Conservation (phyloP, 2,113 vertebrate species). For the Danio rerio region DNA sequence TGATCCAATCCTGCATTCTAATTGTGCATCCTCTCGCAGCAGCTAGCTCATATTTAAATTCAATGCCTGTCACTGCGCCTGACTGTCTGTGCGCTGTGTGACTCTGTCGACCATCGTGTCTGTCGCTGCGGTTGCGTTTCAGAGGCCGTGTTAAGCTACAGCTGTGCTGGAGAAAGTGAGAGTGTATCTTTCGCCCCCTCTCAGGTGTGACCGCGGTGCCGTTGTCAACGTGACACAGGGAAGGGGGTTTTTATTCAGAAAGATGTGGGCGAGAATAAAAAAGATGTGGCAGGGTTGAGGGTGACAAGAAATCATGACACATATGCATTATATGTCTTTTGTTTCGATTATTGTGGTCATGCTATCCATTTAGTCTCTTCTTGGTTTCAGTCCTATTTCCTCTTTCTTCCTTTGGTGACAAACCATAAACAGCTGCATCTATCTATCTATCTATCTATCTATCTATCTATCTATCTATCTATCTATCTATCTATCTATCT, state of each 20-base stretch:
- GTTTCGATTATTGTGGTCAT: slow-evolving; percentile 17
- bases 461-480: slow-evolving; percentile 37
- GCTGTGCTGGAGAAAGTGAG: slow-evolving; percentile 49
- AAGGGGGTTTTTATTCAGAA: slow-evolving; percentile 44
- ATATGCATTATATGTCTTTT: not conserved
- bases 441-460: slow-evolving; percentile 18
- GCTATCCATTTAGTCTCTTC: not conserved
- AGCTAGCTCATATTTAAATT: slow-evolving; percentile 78
- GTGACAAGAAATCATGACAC: slow-evolving; percentile 32
- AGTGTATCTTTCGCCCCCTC: slow-evolving; percentile 42
- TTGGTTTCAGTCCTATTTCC: slow-evolving; percentile 14
- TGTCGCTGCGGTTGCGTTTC: slow-evolving; percentile 21
- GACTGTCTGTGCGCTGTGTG: slow-evolving; percentile 40
- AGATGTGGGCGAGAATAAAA: slow-evolving; percentile 44
- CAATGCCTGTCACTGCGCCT: slow-evolving; percentile 69
- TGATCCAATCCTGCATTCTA: slow-evolving; percentile 82
- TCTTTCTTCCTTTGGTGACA: not conserved
- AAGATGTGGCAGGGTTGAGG: slow-evolving; percentile 43
- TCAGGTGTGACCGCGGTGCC: slow-evolving; percentile 54
- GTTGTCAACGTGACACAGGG: slow-evolving; percentile 22
- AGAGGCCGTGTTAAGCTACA: slow-evolving; percentile 42
- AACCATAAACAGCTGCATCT: slow-evolving; percentile 9
- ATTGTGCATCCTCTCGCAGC: slow-evolving; percentile 76
- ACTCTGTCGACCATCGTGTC: slow-evolving; percentile 10
- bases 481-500: slow-evolving; percentile 32